phyloP scores from a whole-genome alignment of 2,888 invertebrate species.

The Ethmia dodecea region DNA sequence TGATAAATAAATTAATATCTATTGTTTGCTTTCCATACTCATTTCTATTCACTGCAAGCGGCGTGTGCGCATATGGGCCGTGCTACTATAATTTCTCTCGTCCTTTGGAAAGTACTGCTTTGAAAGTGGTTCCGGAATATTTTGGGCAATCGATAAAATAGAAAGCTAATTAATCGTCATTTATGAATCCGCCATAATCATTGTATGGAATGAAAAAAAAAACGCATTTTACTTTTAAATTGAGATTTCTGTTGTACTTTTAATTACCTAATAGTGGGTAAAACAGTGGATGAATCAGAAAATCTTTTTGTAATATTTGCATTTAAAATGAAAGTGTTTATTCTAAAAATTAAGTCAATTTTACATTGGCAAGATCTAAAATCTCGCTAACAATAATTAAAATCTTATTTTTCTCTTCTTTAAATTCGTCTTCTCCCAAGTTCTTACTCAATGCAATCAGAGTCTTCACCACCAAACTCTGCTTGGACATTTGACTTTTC shows the following conservation, averaged over 20 bases:
- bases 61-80: slow-evolving; percentile 44
- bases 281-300: no score
- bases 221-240: no score
- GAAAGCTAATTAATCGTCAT: slow-evolving; percentile 61
- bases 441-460: slow-evolving; percentile 43
- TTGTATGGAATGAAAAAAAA: no score
- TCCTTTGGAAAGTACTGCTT: slow-evolving; percentile 64
- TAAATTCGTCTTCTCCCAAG: slow-evolving; percentile 34
- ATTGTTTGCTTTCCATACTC: slow-evolving; percentile 61
- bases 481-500: slow-evolving; percentile 37
- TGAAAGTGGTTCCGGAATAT: slow-evolving; percentile 69
- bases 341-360: no score
- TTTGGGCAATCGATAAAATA: slow-evolving; percentile 65
- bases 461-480: slow-evolving; percentile 51
- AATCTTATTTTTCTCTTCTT: slow-evolving; percentile 39
- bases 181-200: no score
- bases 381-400: slow-evolving; percentile 40
- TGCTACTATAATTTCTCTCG: slow-evolving; percentile 68
- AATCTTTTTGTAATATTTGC: no score
- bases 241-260: no score
- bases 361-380: slow-evolving; percentile 33
- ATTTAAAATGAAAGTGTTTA: no score
- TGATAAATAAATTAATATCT: slow-evolving; percentile 65
- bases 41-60: slow-evolving; percentile 53
- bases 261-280: no score